Evolutionary conservation across 2,888 invertebrate species (phyloP), one percentile per base, ranked within the genome.

Genomic region (Acrocyrtus sp.): DNA sequence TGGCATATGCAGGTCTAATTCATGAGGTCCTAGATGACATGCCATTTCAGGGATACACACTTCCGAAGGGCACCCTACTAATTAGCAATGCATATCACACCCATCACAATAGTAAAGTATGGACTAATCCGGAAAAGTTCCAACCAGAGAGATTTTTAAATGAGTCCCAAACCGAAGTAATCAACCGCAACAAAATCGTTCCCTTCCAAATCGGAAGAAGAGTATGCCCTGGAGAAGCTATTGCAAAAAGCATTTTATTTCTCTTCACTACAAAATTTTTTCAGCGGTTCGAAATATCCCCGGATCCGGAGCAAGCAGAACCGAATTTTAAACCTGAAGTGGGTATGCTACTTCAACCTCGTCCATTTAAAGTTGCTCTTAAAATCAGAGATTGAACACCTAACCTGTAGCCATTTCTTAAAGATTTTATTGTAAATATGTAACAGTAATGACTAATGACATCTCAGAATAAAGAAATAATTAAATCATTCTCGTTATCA

Each of bases 221-320:
- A 10, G 39, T 45, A 39, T 75, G 75, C 29, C 8, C 72, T 8
- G 75, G 70, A 19, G 63, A 72, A 39, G 45, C 58, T 26, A 12
- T 75, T 15, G 70, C 75, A 6, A 48, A 51, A 29, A 57, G 66
- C 24, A 47, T 45, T n/a, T 27, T 75, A 2, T 75, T 75, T 54
- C 34, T 75, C 17, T 66, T 72, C 34, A 43, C 53, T 4, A 60
- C 72, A 12, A 65, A 60, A 22, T 19, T 75, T 1, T 66, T 75
- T 27, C 75, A 75, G 26, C 34, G 34, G 43, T 61, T 66, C n/a
- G 15, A 56, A 12, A 27, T 72, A 29, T 17, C 34, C n/a, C 19
- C 27, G 4, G 53, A 53, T 15, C 19, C 47, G 21, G 17, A 17
- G 3, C 2, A 17, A 8, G 19, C 47, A 12, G 21, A 17, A 10